phyloP scores from a whole-genome alignment of 2,797 vertebrate genomes.

The Sebastolobus altivelis region DNA sequence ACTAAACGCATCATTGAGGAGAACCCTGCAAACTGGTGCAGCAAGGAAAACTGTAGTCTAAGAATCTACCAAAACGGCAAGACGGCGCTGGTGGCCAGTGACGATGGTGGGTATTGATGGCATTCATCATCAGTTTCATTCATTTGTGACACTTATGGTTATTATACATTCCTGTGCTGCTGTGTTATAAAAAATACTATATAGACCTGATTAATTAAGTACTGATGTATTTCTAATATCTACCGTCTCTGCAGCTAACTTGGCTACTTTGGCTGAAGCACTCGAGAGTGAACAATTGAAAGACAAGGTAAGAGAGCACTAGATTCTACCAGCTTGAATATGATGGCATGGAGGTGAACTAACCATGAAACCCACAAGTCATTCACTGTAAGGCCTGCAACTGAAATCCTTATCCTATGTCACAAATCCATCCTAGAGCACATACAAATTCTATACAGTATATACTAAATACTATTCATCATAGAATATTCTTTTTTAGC shows the following conservation, averaged over 20 bases:
- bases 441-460: not conserved
- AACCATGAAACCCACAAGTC: not conserved
- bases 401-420: not conserved
- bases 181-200: not conserved
- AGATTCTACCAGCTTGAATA: not conserved
- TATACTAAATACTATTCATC: not conserved
- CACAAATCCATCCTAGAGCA: not conserved
- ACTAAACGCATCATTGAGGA: constrained; percentile 33
- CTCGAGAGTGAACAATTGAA: constrained; percentile 48
- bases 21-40: constrained; percentile 30
- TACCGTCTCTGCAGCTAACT: constrained; percentile 38
- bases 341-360: not conserved
- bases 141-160: not conserved
- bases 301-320: constrained; percentile 47
- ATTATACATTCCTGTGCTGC: not conserved
- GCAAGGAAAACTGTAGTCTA: constrained; percentile 45
- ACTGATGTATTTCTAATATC: constrained; percentile 12
- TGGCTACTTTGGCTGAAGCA: constrained; percentile 7
- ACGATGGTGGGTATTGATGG: constrained; percentile 43
- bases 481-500: not conserved
- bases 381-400: not conserved
- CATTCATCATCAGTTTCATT: not conserved
- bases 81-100: constrained; percentile 16
- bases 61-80: constrained; percentile 65
- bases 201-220: not conserved